Percentiles rank a stretch among this genome's conserved stretches.
Evolutionary conservation across 2,888 invertebrate species (phyloP).

Genomic region (Euspilapteryx auroguttella): DNA sequence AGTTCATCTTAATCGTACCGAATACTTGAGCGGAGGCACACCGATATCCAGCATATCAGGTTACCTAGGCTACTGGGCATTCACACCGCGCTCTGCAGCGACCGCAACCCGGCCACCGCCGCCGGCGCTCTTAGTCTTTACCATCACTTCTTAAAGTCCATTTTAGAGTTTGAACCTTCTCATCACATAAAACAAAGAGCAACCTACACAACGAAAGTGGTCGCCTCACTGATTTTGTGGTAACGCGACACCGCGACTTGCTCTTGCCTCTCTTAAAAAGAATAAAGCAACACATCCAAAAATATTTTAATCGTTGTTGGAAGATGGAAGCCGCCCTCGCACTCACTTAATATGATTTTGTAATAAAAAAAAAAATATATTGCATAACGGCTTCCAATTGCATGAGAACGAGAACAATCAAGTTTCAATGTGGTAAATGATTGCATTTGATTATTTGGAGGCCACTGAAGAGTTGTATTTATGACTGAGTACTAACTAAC

Average conservation of each 20-base stretch:
- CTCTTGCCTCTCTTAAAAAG: conserved; percentile 55
- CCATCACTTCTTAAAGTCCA: no score
- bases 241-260: conserved; percentile 56
- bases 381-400: no score
- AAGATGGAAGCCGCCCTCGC: conserved; percentile 37
- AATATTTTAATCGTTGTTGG: conserved; percentile 59
- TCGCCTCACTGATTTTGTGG: conserved; percentile 59
- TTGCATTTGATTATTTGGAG: conserved; percentile 2
- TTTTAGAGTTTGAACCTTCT: no score
- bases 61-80: conserved; percentile 62
- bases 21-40: conserved; percentile 51
- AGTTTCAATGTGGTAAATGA: conserved; percentile 1
- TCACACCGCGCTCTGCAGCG: not conserved
- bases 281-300: conserved; percentile 44
- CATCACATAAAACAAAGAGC: conserved; percentile 33
- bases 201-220: conserved; percentile 30
- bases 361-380: conserved; percentile 17
- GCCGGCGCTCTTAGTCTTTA: conserved; percentile 14
- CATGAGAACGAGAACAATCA: no score
- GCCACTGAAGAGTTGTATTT: no score
- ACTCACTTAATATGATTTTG: conserved; percentile 22
- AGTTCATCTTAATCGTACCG: conserved; percentile 51
- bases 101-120: no score
- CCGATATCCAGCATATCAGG: conserved; percentile 53
- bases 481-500: no score